A percentile compares a stretch with the other conserved stretches of the same genome.
Conservation (phyloP, 2,888 invertebrate species). For the Diaphora mendica region DNA sequence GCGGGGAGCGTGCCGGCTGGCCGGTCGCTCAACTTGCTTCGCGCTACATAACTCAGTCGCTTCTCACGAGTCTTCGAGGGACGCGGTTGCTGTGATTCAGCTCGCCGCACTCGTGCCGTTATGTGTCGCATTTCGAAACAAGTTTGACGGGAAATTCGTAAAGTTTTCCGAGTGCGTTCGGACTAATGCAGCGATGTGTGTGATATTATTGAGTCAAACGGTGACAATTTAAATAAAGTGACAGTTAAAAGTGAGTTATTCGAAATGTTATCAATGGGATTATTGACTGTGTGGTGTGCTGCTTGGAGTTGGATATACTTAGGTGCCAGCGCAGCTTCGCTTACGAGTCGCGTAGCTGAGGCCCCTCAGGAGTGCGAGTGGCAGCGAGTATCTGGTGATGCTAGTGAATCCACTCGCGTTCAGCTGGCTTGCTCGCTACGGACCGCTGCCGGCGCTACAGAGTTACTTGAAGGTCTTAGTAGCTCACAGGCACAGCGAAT, state of each 20-base stretch:
- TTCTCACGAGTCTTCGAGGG: slow-evolving; percentile 68
- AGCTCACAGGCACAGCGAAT: slow-evolving; percentile 90
- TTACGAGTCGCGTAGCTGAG: slow-evolving; percentile 86
- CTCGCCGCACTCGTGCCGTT: slow-evolving; percentile 74
- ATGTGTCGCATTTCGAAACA: slow-evolving; percentile 84
- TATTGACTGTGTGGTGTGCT: slow-evolving; percentile 76
- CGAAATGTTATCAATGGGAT: slow-evolving; percentile 82
- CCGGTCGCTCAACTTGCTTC: slow-evolving; percentile 80
- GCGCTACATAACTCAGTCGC: slow-evolving; percentile 76
- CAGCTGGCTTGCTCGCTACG: slow-evolving; percentile 89
- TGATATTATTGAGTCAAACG: slow-evolving; percentile 73
- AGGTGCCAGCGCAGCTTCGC: slow-evolving; percentile 76
- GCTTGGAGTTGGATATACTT: slow-evolving; percentile 76
- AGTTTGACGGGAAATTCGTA: slow-evolving; percentile 86
- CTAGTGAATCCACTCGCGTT: slow-evolving; percentile 85
- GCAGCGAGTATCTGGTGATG: slow-evolving; percentile 86
- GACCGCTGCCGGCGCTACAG: slow-evolving; percentile 88
- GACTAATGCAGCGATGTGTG: slow-evolving; percentile 81
- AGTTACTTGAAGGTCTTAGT: slow-evolving; percentile 88
- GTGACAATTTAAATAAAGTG: slow-evolving; percentile 83
- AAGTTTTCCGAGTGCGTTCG: slow-evolving; percentile 81
- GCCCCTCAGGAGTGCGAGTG: slow-evolving; percentile 91
- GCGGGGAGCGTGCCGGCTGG: slow-evolving; percentile 77
- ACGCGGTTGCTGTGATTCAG: slow-evolving; percentile 61
- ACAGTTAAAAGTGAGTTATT: slow-evolving; percentile 81